phyloP scores from a whole-genome alignment of 2,888 invertebrate species.

The Orthosia gracilis region DNA sequence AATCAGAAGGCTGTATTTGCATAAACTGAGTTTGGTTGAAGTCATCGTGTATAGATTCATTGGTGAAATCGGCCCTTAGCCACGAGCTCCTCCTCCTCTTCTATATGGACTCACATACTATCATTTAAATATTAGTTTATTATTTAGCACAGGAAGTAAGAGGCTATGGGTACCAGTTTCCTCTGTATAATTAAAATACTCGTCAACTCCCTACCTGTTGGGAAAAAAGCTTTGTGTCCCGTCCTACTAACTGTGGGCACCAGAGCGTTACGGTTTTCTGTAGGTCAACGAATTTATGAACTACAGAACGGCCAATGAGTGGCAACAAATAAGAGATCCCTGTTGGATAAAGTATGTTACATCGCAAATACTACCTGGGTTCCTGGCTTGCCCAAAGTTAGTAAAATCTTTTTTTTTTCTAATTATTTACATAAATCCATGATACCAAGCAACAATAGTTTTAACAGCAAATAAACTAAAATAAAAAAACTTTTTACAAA shows the following conservation, averaged over 20 bases:
- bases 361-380: background rate
- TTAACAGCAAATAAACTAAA: background rate
- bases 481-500: no score
- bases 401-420: background rate
- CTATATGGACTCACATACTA: background rate
- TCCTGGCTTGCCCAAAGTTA: no score
- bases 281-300: conserved; percentile 47
- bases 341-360: background rate
- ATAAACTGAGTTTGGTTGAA: no score
- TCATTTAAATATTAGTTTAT: conserved; percentile 16
- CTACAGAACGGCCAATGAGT: conserved; percentile 17
- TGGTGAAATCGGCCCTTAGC: no score
- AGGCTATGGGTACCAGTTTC: conserved; percentile 24
- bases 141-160: conserved; percentile 44
- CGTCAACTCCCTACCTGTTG: conserved; percentile 18
- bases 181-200: conserved; percentile 53
- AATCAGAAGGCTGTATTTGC: no score
- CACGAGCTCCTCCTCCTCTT: no score
- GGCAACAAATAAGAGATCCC: background rate
- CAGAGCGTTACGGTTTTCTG: conserved; percentile 43
- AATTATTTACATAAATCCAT: background rate
- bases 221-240: conserved; percentile 36
- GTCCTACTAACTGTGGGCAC: conserved; percentile 22
- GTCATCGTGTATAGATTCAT: no score
- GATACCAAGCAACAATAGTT: background rate